Conservation (phyloP, 2,888 invertebrate species). For the Galerucella pusilla region DNA sequence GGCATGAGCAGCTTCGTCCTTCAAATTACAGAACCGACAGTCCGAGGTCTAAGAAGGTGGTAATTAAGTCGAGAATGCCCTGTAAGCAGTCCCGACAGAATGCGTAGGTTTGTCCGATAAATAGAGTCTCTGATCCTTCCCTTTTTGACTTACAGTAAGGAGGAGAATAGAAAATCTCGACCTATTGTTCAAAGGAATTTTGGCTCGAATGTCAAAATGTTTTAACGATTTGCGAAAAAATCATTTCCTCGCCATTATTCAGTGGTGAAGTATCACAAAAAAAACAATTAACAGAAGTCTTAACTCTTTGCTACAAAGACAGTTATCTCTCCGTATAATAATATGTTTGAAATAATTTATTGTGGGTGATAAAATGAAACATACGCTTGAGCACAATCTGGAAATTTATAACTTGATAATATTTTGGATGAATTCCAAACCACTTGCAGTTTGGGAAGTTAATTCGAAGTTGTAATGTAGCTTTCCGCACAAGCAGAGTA, state of each 20-base stretch:
- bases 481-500: slow-evolving; percentile 28
- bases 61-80: too few species aligned
- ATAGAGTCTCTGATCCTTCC: too few species aligned
- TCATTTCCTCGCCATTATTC: background rate
- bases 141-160: too few species aligned
- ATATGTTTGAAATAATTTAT: slow-evolving; percentile 29
- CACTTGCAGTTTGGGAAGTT: slow-evolving; percentile 30
- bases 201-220: too few species aligned
- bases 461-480: slow-evolving; percentile 22
- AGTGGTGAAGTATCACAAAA: background rate
- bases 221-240: background rate
- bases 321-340: slow-evolving; percentile 25
- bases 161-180: too few species aligned
- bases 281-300: background rate
- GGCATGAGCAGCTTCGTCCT: too few species aligned
- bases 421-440: slow-evolving; percentile 38
- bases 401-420: slow-evolving; percentile 30
- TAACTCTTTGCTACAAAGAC: slow-evolving; percentile 5
- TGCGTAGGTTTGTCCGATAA: too few species aligned
- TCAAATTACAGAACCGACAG: too few species aligned
- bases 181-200: too few species aligned
- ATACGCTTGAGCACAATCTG: slow-evolving; percentile 35
- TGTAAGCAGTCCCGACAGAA: too few species aligned
- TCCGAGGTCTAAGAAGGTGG: too few species aligned
- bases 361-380: slow-evolving; percentile 26